Percentiles rank a stretch among this genome's conserved stretches.
Conservation (phyloP, 2,888 invertebrate genomes). For the Leptinotarsa tumamoca region DNA sequence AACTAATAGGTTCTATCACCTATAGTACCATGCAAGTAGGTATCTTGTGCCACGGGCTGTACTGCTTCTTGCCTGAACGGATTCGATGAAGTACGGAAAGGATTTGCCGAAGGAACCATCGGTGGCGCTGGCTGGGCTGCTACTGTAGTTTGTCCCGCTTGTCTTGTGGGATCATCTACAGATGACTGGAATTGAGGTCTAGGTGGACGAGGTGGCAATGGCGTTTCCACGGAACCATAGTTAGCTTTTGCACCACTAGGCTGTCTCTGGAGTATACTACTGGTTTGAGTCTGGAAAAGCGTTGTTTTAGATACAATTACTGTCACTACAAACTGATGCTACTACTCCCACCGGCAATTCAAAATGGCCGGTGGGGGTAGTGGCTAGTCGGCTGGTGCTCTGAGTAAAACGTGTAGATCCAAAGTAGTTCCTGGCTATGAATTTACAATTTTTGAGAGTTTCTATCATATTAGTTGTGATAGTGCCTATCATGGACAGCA, state of each 20-base stretch:
- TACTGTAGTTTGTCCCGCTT: neutral
- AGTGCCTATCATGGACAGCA: no score
- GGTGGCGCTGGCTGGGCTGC: slow-evolving; percentile 44
- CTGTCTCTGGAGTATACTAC: slow-evolving; percentile 60
- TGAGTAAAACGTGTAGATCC: no score
- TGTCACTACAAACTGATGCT: no score
- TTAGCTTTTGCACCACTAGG: slow-evolving; percentile 64
- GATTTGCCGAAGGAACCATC: slow-evolving; percentile 54
- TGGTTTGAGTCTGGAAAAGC: slow-evolving; percentile 54
- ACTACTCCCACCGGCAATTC: no score
- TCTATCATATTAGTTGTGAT: no score
- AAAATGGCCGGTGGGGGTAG: no score
- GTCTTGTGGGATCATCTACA: neutral
- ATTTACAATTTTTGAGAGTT: no score
- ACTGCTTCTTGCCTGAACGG: slow-evolving; percentile 68
- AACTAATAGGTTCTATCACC: slow-evolving; percentile 66
- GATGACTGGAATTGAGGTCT: slow-evolving; percentile 33
- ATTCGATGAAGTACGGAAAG: slow-evolving; percentile 59
- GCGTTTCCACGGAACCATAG: slow-evolving; percentile 72
- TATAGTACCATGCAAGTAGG: slow-evolving; percentile 70
- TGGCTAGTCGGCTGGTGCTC: no score
- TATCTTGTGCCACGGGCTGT: slow-evolving; percentile 74
- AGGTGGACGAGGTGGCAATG: slow-evolving; percentile 50
- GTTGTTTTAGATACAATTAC: no score
- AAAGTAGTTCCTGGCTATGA: no score